These are phyloP conservation scores for Chymomyza costata DNA, from an alignment of 1,140 invertebrate genomes.

Conservation along the genomic window DNA sequence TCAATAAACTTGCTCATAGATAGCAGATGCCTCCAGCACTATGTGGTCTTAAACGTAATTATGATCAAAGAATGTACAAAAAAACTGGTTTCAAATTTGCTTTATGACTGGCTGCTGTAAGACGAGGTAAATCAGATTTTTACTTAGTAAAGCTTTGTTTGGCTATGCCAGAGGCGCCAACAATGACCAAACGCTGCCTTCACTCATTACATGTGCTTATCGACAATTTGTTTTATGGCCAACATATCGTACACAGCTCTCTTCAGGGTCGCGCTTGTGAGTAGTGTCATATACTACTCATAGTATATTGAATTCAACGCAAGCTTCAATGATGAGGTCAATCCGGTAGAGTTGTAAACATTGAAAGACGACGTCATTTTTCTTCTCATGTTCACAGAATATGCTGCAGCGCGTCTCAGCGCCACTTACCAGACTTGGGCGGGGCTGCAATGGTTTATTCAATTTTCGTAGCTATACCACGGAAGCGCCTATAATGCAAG, in stretches of 20 bases:
- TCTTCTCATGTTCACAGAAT: constrained; percentile 27
- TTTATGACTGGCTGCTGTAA: no score
- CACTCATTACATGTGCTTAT: constrained; percentile 16
- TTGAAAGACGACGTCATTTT: constrained; percentile 34
- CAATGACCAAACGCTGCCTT: background rate
- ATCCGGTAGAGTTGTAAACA: constrained; percentile 24
- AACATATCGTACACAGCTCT: constrained; percentile 25
- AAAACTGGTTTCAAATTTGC: no score
- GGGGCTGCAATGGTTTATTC: no score
- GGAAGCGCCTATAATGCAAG: constrained; percentile 12
- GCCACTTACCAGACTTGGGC: constrained; percentile 17
- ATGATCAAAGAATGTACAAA: no score
- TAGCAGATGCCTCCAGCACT: no score
- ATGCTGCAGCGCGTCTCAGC: constrained; percentile 39
- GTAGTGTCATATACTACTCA: constrained; percentile 24
- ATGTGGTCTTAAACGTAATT: no score
- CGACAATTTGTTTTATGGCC: constrained; percentile 60
- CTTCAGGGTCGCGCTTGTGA: constrained; percentile 49
- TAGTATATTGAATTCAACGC: constrained; percentile 17
- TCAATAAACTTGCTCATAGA: no score
- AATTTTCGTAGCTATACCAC: constrained; percentile 10
- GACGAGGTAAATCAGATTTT: no score
- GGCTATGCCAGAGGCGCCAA: background rate
- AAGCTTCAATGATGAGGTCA: constrained; percentile 24
- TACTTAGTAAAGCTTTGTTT: no score